Base-by-base conservation (phyloP, 2,888 invertebrate genomes). In the Tenthredo amoena region DNA sequence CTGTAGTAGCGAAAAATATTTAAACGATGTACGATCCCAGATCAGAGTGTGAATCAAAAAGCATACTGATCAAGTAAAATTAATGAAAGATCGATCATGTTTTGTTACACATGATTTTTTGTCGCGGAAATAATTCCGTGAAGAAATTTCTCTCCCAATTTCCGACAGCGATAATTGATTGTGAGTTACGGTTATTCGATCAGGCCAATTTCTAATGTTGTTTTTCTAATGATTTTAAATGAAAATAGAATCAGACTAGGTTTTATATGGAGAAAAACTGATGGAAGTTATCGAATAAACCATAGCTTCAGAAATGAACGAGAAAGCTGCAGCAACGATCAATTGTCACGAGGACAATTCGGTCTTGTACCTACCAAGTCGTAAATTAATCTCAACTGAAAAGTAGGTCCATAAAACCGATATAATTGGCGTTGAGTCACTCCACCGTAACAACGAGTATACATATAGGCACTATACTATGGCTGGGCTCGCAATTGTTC, bases 401-500 rank as follows among this genome's bases (percentile, higher is more conserved):
- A 81, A 81, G 81, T 81, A 62, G 81, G 62, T 58, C 81, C 81
- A 81, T 62, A 81, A 81, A 81, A 81, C 81, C 31, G 40, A 81
- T 81, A 81, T 81, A 81, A 81, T 81, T 81, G 81, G 37, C 81
- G 81, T 81, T 62, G 81, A 50, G 81, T 81, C 62, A 81, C 21
- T 77, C n/a, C 50, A 62, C 62, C 62, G 62, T 81, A 81, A 81
- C 37, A 31, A 81, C 40, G 58, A 58, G 77, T 47, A 76, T 50
- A 50, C 40, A 10, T 55, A 55, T n/a, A 77, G 40, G 12, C 47
- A 55, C n/a, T 18, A 31, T 34, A 55, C n/a, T 18, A 31, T 34
- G 50, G n/a, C 18, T 0, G 55, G 6, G 50, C 31, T 62, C 40
- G 62, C 81, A 81, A 81, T 81, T 81, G 81, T 81, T 62, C 81